These are phyloP conservation scores for Cynoglossus semilaevis DNA, from an alignment of 2,113 vertebrate species.

Conservation along the genomic window DNA sequence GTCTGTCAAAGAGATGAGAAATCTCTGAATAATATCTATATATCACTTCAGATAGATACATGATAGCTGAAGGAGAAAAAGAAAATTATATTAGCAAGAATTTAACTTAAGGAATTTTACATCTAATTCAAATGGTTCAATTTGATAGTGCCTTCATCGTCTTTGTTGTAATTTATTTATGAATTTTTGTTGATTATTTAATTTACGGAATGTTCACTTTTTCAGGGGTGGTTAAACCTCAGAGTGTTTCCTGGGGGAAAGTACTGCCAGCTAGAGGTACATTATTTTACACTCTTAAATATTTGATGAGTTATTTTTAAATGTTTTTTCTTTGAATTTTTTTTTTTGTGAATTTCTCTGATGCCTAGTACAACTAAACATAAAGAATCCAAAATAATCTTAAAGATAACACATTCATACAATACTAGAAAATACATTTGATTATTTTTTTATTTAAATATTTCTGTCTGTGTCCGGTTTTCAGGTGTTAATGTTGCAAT, in stretches of 20 bases:
- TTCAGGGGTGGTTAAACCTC: slow-evolving; percentile 69
- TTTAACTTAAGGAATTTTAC: no score
- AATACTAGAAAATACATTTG: not conserved
- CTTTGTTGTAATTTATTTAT: not conserved
- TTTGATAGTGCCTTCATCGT: no score
- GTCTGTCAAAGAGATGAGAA: not conserved
- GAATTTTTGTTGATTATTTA: not conserved
- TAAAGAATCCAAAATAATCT: no score
- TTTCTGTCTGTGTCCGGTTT: not conserved
- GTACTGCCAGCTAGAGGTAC: slow-evolving; percentile 61
- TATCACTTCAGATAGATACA: no score
- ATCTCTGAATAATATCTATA: no score
- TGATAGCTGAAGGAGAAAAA: no score
- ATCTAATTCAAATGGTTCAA: no score
- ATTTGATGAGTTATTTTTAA: not conserved
- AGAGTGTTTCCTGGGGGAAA: slow-evolving; percentile 59
- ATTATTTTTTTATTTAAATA: not conserved
- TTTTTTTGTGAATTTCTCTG: no score
- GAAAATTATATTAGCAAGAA: no score
- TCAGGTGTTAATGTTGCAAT: slow-evolving; percentile 53
- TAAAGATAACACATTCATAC: no score
- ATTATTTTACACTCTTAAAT: not conserved
- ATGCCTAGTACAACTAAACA: no score
- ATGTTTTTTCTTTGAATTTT: not conserved
- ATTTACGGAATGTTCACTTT: not conserved